Evolutionary conservation across 64 coral and sea anemone species (phyloP), one percentile per base, ranked within the genome.

Genomic region (Actinia tenebrosa): DNA sequence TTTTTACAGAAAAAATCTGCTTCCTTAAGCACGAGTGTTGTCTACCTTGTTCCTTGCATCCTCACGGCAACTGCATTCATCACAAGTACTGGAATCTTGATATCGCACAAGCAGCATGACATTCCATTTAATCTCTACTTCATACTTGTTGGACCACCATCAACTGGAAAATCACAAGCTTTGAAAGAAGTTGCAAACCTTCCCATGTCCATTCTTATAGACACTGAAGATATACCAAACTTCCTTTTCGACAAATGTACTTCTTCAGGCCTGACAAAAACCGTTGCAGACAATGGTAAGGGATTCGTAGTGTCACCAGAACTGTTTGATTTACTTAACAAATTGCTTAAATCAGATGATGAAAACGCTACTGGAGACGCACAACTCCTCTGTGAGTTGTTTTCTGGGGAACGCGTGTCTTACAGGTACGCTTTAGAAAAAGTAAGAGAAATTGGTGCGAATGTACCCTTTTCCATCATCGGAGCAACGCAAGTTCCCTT

Each of bases 81-180:
- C 10, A 45, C 61, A 26, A 83, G 89, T 26, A 90, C 63, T 56
- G 82, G 89, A 42, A 90, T 81, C 62, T 56, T 52, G 1, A 82
- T 89, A 26, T 60, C 14, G 11, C 54, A 82, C 45, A 84, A 84
- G 4, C n/a, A 89, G 10, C 26, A 91, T 19, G 90, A 75, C 17
- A 84, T 87, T 22, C 92, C 68, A 18, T 62, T 83, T 45, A 90
- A 94, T 45, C 8, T 94, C 3, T 90, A 60, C 56, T 15, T 89
- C 16, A 19, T 86, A 20, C 89, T 89, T 10, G 84, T 89, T 89
- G 87, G 87, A 13, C 87, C 83, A 15, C 71, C 92, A 14, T 53
- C 87, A 45, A 93, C 92, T 13, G 92, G 88, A 14, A 93, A 89
- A 87, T 89, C 92, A 6, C 92, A 89, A 27, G 84, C 87, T 7